Evolutionary conservation across 2,888 invertebrate species (phyloP), one percentile per base, ranked within the genome.

Genomic region (Rhagium mordax): DNA sequence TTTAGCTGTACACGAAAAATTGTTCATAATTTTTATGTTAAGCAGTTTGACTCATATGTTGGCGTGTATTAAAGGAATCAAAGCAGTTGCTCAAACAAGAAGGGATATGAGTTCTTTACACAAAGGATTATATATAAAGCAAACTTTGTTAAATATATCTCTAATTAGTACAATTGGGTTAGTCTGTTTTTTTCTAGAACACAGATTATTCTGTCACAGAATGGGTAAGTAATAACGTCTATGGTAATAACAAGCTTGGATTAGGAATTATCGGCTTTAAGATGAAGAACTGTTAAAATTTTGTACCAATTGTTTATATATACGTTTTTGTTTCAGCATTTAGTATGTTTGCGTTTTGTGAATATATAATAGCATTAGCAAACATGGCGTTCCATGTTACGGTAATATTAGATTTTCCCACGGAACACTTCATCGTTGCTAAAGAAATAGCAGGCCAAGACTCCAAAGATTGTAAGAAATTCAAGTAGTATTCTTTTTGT

Each of bases 331-430:
- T 91, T 91, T 79, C 90, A 97, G 98, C 97, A 59, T 98, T 98
- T 89, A 97, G 96, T 86, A 95, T 95, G 94, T 98, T 98, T 89
- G 96, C 98, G 1, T 91, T 96, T 71, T 97, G 96, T 87, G 98
- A 98, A 88, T 98, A 98, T 88, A 91, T 96, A 84, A 94, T 98
- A 84, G 97, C 97, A 70, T 93, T 94, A 68, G 94, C 95, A 79
- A 98, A 97, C 88, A 97, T 98, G 96, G 94, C 94, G 72, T 98
- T 96, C 89, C 97, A 98, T 85, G 92, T 95, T 78, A 94, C 96
- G 48, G 95, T 96, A 68, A 93, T 96, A 73, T 90, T 93, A 85
- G 97, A 98, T 88, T 95, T 98, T 87, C 95, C 96, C 13, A 91
- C 92, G 59, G 95, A 96, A 86, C 92, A 94, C 82, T 89, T 96